phyloP scores from a whole-genome alignment of 2,888 invertebrate species.

The Parnassius smintheus region DNA sequence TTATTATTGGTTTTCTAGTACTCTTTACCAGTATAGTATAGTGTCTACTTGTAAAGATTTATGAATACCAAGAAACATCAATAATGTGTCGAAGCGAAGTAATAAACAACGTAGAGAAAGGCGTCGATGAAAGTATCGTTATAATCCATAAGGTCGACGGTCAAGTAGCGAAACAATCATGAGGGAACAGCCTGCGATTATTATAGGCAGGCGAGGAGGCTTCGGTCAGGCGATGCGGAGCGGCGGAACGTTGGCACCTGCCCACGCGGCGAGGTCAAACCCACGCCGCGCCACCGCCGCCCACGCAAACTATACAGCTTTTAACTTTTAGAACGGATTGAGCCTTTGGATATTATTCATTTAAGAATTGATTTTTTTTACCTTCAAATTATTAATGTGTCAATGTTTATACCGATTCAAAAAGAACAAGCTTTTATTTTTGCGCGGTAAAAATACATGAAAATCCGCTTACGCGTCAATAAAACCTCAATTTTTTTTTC shows the following conservation, averaged over 20 bases:
- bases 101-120: conserved; percentile 11
- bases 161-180: conserved; percentile 40
- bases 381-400: too few species aligned
- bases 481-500: too few species aligned
- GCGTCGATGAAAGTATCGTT: conserved; percentile 3
- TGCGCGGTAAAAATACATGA: too few species aligned
- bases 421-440: too few species aligned
- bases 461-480: too few species aligned
- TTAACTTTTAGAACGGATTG: conserved; percentile 7
- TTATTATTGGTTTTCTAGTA: too few species aligned
- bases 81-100: conserved; percentile 1
- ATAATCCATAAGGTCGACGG: conserved; percentile 33
- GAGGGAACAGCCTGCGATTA: conserved; percentile 33
- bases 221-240: conserved; percentile 52
- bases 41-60: neutral
- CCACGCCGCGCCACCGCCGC: conserved; percentile 55
- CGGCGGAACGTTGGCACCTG: conserved; percentile 77
- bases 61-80: neutral
- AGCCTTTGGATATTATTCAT: too few species aligned
- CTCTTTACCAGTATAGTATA: too few species aligned
- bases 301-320: conserved; percentile 32
- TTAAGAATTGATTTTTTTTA: too few species aligned
- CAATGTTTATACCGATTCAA: too few species aligned
- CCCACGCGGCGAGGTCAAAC: conserved; percentile 55
- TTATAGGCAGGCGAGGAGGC: conserved; percentile 50